Evolutionary conservation across 2,888 invertebrate species (phyloP).

Genomic region (Callimorpha dominula): DNA sequence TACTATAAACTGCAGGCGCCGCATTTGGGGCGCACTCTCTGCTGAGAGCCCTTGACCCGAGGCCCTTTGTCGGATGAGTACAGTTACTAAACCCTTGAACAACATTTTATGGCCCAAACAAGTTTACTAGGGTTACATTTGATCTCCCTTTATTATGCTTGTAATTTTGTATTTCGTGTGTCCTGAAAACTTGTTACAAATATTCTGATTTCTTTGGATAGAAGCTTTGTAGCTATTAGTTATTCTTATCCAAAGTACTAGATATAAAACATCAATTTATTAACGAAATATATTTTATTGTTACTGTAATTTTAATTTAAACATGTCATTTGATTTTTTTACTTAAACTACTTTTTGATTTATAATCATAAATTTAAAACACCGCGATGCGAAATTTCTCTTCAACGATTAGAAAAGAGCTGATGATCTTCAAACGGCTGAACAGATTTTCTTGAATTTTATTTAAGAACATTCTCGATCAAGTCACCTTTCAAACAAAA

Average conservation of each 20-base stretch:
- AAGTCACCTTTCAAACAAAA: too few relatives aligned
- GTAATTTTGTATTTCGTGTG: constrained; percentile 6
- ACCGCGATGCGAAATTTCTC: too few relatives aligned
- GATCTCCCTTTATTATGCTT: constrained; percentile 9
- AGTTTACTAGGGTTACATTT: constrained; percentile 22
- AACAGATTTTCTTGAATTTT: too few relatives aligned
- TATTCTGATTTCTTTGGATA: not conserved
- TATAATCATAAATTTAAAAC: too few relatives aligned
- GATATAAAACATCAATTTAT: too few relatives aligned
- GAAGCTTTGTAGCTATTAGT: not conserved
- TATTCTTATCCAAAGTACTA: not conserved
- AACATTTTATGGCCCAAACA: constrained; percentile 49
- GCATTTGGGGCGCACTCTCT: constrained; percentile 49
- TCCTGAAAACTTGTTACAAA: not conserved
- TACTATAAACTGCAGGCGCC: constrained; percentile 53
- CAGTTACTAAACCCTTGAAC: constrained; percentile 51
- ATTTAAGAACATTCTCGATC: too few relatives aligned
- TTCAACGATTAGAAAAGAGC: too few relatives aligned
- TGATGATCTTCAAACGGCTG: too few relatives aligned
- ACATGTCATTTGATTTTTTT: too few relatives aligned
- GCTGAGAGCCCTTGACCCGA: constrained; percentile 64
- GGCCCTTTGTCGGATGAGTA: constrained; percentile 61
- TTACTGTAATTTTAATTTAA: too few relatives aligned
- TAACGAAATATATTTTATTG: too few relatives aligned
- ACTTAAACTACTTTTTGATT: too few relatives aligned